Conservation (phyloP, 2,113 vertebrate genomes). For the Trematocara variabile region DNA sequence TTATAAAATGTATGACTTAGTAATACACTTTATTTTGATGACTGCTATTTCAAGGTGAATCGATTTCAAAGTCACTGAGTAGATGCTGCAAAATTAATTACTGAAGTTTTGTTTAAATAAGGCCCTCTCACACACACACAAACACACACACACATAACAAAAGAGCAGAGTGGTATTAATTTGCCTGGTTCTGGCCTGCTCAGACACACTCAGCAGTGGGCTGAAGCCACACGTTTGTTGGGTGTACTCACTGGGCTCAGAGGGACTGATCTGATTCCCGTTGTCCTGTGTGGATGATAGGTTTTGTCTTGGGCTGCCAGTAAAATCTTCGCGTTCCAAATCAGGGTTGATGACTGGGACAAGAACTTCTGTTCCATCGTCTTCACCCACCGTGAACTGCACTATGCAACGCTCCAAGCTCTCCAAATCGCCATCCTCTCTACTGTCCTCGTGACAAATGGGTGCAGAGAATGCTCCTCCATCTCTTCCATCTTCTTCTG, state of each 20-base stretch:
- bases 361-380: neutral
- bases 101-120: neutral
- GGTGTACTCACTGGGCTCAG: slow-evolving; percentile 68
- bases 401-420: slow-evolving; percentile 24
- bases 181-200: neutral
- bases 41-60: neutral
- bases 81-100: neutral
- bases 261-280: neutral
- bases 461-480: neutral
- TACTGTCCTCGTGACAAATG: neutral
- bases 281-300: neutral
- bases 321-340: neutral
- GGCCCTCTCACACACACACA: neutral
- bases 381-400: slow-evolving; percentile 41
- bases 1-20: neutral
- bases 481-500: neutral
- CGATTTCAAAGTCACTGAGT: neutral
- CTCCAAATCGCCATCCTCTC: neutral
- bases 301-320: neutral
- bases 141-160: neutral
- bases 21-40: neutral
- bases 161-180: neutral
- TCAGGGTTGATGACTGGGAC: neutral
- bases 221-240: neutral
- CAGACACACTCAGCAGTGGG: neutral